Evolutionary conservation across 2,113 vertebrate species (phyloP).

Genomic region (Poecile atricapillus): DNA sequence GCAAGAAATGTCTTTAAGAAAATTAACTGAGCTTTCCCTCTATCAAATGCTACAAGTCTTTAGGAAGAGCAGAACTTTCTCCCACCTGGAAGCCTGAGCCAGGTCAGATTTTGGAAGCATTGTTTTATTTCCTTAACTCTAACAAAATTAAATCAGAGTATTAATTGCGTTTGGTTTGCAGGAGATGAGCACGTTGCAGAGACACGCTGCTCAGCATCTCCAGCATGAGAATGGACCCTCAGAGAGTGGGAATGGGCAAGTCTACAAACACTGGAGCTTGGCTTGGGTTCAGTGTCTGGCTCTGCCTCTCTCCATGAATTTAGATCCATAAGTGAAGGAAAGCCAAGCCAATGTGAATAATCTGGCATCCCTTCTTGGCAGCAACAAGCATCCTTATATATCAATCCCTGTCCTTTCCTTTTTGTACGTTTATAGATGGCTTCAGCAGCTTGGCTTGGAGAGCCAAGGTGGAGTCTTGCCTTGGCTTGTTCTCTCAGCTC

Average conservation of each 20-base stretch:
- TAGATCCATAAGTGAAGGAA: neutral
- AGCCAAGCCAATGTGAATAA: slow-evolving; percentile 13
- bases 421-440: neutral
- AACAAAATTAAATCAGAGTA: slow-evolving; percentile 14
- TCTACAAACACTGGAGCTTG: slow-evolving; percentile 34
- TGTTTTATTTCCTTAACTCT: slow-evolving; percentile 39
- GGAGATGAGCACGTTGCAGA: neutral
- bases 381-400: slow-evolving; percentile 40
- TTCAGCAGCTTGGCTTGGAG: slow-evolving; percentile 25
- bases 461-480: slow-evolving; percentile 30
- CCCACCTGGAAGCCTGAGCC: neutral
- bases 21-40: slow-evolving; percentile 6
- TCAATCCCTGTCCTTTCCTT: slow-evolving; percentile 45
- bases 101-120: slow-evolving; percentile 14
- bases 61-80: slow-evolving; percentile 27
- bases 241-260: neutral
- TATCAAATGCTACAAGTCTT: neutral
- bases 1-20: neutral
- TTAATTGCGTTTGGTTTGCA: slow-evolving; percentile 29
- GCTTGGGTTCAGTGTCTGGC: neutral
- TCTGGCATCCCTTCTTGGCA: slow-evolving; percentile 29
- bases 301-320: neutral
- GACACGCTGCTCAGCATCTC: neutral
- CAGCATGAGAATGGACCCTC: neutral
- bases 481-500: neutral